phyloP scores from a whole-genome alignment of 1,140 invertebrate genomes.

The Antheraea mylitta region DNA sequence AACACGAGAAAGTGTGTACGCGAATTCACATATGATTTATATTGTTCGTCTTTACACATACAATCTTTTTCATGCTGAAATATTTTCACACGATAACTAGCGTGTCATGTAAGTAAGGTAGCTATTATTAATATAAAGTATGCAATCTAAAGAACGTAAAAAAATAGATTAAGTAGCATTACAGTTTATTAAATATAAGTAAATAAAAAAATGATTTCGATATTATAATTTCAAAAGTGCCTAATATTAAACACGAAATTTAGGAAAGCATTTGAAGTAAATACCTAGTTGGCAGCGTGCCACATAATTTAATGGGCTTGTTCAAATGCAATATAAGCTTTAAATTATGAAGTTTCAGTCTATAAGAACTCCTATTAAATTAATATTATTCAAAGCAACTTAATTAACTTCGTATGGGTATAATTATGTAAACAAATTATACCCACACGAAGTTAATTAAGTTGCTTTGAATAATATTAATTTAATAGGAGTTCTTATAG shows the following conservation, averaged over 20 bases:
- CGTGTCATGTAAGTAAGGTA: too few relatives aligned
- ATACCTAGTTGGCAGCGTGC: neutral
- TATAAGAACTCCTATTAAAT: neutral
- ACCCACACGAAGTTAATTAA: neutral
- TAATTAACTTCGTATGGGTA: neutral
- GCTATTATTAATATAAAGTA: too few relatives aligned
- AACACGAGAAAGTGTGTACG: too few relatives aligned
- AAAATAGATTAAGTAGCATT: too few relatives aligned
- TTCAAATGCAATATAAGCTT: neutral
- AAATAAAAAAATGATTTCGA: neutral
- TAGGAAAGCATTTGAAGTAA: neutral
- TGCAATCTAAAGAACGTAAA: too few relatives aligned
- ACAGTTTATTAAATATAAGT: neutral
- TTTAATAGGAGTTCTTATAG: neutral
- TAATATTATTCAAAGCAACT: neutral
- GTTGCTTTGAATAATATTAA: neutral
- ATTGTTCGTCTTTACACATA: too few relatives aligned
- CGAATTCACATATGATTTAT: too few relatives aligned
- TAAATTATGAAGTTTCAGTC: neutral
- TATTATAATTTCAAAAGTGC: too few relatives aligned
- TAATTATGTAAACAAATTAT: too few relatives aligned
- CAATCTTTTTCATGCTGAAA: too few relatives aligned
- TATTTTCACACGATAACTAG: too few relatives aligned
- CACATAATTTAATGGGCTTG: neutral
- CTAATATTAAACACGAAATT: neutral